Conservation (phyloP, 2,113 vertebrate species). For the Nothocercus nigrocapillus region DNA sequence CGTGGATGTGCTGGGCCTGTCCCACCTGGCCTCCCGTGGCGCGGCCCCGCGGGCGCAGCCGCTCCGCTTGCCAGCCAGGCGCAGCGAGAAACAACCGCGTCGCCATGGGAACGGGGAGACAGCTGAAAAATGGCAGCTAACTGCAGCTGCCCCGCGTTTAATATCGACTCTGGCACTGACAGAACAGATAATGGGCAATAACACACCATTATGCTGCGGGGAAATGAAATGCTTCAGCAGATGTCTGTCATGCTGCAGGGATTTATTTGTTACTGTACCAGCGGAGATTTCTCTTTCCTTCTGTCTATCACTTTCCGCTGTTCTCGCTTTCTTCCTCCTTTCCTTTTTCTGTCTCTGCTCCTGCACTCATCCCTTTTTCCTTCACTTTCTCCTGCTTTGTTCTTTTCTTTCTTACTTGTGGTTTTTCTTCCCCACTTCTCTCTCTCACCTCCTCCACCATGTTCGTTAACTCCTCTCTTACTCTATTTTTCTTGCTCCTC, state of each 20-base stretch:
- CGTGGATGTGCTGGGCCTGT: rapidly evolving
- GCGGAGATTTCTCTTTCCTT: constrained; percentile 48
- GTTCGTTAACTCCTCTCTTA: background rate
- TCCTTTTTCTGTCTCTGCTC: background rate
- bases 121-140: constrained; percentile 93
- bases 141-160: constrained; percentile 94
- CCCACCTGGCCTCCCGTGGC: background rate
- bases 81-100: constrained; percentile 70
- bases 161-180: constrained; percentile 92
- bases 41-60: background rate
- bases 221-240: constrained; percentile 95
- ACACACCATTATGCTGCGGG: constrained; percentile 91
- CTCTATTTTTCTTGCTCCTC: background rate
- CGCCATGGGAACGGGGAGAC: constrained; percentile 88
- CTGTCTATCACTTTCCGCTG: constrained; percentile 34
- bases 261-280: constrained; percentile 81
- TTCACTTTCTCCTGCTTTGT: background rate
- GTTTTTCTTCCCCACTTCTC: background rate
- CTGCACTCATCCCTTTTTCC: background rate
- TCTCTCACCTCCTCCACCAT: background rate
- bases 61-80: constrained; percentile 22
- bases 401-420: background rate
- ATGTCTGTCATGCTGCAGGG: constrained; percentile 87
- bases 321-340: background rate
- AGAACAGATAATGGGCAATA: constrained; percentile 99